These are phyloP conservation scores for Vanessa cardui DNA, from an alignment of 2,888 invertebrate species.

Conservation along the genomic window DNA sequence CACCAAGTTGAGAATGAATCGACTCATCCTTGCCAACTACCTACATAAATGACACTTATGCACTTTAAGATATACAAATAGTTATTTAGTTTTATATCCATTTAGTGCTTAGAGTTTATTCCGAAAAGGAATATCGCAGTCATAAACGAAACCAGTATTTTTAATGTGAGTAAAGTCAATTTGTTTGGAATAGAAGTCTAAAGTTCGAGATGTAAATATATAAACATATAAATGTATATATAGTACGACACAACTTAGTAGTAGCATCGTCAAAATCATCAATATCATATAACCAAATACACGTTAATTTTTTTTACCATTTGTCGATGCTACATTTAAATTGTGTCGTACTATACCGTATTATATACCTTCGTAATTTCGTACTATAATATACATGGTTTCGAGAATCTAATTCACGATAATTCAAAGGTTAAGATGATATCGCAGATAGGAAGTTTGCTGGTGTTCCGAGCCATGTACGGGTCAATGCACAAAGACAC, in stretches of 20 bases:
- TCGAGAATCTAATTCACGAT: constrained; percentile 21
- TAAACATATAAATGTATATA: neutral
- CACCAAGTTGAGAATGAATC: constrained; percentile 60
- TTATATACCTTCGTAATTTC: neutral
- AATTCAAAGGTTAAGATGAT: constrained; percentile 44
- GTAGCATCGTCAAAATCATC: too few species aligned
- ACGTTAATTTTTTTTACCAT: too few species aligned
- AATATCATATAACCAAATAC: too few species aligned
- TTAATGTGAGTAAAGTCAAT: neutral
- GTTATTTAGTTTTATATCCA: constrained; percentile 43
- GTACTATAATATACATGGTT: constrained; percentile 16
- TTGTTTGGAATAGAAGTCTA: neutral
- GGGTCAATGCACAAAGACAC: constrained; percentile 78
- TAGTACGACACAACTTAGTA: too few species aligned
- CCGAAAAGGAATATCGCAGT: constrained; percentile 14
- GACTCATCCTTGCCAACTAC: constrained; percentile 67
- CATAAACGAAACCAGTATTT: constrained; percentile 9
- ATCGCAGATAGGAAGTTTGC: constrained; percentile 63
- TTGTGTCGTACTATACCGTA: too few species aligned
- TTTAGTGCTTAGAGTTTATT: constrained; percentile 30
- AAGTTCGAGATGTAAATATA: neutral
- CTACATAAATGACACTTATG: constrained; percentile 61
- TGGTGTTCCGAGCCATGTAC: constrained; percentile 64
- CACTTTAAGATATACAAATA: constrained; percentile 51
- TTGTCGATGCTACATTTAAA: too few species aligned